A percentile compares a stretch with the other conserved stretches of the same genome.
phyloP scores from a whole-genome alignment of 2,797 vertebrate species.

The Galagoides demidoff region DNA sequence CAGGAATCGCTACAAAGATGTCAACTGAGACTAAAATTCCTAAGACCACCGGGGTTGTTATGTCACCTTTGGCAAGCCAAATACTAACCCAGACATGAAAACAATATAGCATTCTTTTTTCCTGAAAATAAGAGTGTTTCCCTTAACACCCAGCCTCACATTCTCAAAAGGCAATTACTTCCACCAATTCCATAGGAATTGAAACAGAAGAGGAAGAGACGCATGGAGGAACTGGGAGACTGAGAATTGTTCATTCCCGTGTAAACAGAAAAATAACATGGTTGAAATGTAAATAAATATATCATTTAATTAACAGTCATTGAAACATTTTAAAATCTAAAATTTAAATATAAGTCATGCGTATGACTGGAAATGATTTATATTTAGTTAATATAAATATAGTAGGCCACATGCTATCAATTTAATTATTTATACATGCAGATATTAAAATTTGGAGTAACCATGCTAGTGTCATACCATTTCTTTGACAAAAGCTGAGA shows the following conservation, averaged over 20 bases:
- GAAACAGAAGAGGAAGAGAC: constrained; percentile 9
- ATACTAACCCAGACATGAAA: constrained; percentile 52
- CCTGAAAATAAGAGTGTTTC: constrained; percentile 63
- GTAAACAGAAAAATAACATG: not conserved
- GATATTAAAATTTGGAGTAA: not conserved
- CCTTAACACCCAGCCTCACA: not conserved
- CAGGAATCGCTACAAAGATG: constrained; percentile 20
- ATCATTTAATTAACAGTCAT: constrained; percentile 11
- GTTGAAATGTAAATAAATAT: not conserved
- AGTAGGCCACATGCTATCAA: not conserved
- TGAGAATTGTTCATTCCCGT: not conserved
- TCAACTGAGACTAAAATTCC: constrained; percentile 55
- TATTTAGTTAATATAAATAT: not conserved
- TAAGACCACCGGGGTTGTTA: constrained; percentile 51
- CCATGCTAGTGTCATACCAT: not conserved
- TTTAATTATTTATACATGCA: not conserved
- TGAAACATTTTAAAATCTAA: not conserved
- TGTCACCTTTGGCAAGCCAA: constrained; percentile 44
- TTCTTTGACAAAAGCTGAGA: constrained; percentile 1
- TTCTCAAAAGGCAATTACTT: constrained; percentile 35
- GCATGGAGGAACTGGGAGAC: not conserved
- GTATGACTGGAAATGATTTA: not conserved
- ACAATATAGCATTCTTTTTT: constrained; percentile 47
- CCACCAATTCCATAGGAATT: not conserved
- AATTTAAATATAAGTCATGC: not conserved